phyloP scores from a whole-genome alignment of 2,113 vertebrate species.

The Malaclemys terrapin region DNA sequence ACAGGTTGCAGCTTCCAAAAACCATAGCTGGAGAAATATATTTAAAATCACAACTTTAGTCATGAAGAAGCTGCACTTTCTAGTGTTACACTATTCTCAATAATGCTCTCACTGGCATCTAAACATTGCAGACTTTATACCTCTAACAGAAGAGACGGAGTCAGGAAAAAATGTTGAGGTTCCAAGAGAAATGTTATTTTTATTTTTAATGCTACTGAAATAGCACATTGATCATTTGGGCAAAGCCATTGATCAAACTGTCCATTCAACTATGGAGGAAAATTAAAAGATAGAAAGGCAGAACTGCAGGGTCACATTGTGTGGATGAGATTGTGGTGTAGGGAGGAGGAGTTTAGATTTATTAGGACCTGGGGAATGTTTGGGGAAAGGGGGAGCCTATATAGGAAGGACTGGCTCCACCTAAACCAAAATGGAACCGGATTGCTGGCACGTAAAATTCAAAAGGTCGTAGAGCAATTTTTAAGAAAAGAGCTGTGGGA shows the following conservation, averaged over 20 bases:
- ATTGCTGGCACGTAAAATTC: too few relatives aligned
- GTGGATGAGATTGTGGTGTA: too few relatives aligned
- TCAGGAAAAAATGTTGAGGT: neutral
- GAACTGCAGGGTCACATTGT: too few relatives aligned
- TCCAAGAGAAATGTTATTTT: neutral
- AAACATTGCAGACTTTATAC: neutral
- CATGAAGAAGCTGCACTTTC: too few relatives aligned
- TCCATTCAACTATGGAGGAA: neutral
- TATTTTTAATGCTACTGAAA: neutral
- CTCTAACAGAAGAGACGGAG: neutral
- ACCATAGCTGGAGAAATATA: neutral
- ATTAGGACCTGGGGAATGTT: too few relatives aligned
- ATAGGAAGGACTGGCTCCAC: too few relatives aligned
- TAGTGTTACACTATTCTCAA: neutral
- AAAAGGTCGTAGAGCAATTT: too few relatives aligned
- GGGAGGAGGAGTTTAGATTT: too few relatives aligned
- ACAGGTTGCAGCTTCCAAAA: neutral
- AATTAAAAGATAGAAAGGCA: neutral
- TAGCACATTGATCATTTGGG: rapidly evolving
- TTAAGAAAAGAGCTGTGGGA: too few relatives aligned
- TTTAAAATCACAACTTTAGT: neutral
- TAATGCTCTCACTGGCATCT: neutral
- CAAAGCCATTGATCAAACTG: neutral
- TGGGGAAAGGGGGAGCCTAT: too few relatives aligned
- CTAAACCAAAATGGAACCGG: too few relatives aligned